Evolutionary conservation across 2,113 vertebrate genomes (phyloP).

Genomic region (Sprattus sprattus): DNA sequence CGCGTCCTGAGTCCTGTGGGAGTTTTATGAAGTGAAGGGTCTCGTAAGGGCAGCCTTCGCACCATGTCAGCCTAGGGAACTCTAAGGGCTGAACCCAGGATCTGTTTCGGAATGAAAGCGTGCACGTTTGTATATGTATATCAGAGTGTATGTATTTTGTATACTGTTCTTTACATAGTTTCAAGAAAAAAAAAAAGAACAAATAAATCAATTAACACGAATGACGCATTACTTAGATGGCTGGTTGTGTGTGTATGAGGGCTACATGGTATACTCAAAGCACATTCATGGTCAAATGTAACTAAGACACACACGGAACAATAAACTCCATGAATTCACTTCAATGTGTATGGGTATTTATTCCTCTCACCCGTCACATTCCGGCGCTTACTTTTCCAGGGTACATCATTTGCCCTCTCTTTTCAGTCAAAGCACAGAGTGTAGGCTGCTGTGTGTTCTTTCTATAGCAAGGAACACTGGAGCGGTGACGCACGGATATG

Average conservation of each 20-base stretch:
- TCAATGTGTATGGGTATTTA: background rate
- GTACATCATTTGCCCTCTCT: background rate
- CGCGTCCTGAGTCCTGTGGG: background rate
- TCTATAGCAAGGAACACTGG: background rate
- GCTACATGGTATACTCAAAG: background rate
- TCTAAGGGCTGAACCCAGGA: background rate
- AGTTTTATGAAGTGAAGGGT: background rate
- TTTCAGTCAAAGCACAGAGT: background rate
- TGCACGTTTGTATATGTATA: background rate
- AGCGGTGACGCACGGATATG: slow-evolving; percentile 24
- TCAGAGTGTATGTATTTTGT: background rate
- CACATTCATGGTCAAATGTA: background rate
- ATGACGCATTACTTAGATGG: background rate
- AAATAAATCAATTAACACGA: background rate
- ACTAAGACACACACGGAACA: background rate
- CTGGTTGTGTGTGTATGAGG: background rate
- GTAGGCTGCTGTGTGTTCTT: background rate
- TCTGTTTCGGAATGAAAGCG: background rate
- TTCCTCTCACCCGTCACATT: background rate
- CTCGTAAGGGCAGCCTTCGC: no score
- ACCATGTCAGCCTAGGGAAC: background rate
- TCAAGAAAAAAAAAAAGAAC: background rate
- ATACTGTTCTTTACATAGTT: slow-evolving; percentile 2
- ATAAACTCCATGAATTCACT: background rate
- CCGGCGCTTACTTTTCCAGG: background rate